Evolutionary conservation across 2,113 vertebrate genomes (phyloP).

Genomic region (Lagopus muta): DNA sequence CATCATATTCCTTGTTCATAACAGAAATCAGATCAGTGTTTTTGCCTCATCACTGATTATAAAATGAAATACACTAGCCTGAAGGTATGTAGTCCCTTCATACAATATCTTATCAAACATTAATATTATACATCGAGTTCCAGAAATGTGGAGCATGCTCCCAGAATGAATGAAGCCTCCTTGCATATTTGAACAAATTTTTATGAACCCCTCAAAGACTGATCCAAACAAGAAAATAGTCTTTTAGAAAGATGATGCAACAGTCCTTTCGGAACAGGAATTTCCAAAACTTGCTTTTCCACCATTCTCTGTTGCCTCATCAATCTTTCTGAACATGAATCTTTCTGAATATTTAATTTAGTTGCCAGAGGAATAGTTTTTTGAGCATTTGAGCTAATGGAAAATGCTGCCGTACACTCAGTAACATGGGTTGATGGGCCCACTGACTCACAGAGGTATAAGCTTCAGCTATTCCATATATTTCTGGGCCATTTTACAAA

Average conservation of each 20-base stretch:
- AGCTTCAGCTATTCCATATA: neutral
- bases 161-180: neutral
- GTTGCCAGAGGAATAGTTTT: neutral
- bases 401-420: rapidly evolving
- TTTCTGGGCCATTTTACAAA: neutral
- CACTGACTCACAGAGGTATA: neutral
- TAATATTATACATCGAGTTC: neutral
- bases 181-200: neutral
- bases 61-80: neutral
- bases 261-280: neutral
- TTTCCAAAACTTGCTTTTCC: neutral
- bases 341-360: neutral
- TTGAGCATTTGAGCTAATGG: neutral
- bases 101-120: neutral
- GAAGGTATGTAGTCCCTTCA: neutral
- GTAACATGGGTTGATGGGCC: neutral
- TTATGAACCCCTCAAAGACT: neutral
- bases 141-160: neutral
- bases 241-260: neutral
- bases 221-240: neutral
- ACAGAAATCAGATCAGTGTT: neutral
- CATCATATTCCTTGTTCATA: neutral
- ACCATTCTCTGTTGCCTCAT: neutral
- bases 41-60: neutral
- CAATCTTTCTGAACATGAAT: too few species aligned